Evolutionary conservation across 2,888 invertebrate genomes (phyloP).

Genomic region (Coremacera marginata): DNA sequence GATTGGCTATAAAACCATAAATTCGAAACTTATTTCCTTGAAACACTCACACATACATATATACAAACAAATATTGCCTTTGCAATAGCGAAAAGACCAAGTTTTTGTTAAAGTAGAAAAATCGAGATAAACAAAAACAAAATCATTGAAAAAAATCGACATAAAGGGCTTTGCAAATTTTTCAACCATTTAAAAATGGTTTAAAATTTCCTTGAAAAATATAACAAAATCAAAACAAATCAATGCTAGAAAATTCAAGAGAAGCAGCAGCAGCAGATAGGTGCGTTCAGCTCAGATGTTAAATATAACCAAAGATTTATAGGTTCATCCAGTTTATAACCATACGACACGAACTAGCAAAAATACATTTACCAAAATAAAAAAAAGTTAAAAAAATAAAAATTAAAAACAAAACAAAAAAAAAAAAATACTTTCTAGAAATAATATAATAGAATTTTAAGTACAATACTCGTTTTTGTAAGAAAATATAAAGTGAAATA

Average conservation of each 20-base stretch:
- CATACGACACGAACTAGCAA: neutral
- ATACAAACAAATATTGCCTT: neutral
- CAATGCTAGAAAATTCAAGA: neutral
- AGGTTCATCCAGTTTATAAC: neutral
- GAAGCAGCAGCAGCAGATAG: too few species aligned
- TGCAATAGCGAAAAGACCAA: neutral
- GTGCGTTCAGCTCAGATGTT: too few species aligned
- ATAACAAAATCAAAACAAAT: neutral
- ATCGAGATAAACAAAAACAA: neutral
- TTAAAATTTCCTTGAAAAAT: neutral
- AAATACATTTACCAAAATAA: neutral
- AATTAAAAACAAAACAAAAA: neutral
- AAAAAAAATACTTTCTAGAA: neutral
- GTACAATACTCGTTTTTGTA: constrained; percentile 34
- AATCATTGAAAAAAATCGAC: too few species aligned
- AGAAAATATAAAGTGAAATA: neutral
- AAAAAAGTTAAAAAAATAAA: neutral
- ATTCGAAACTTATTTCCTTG: neutral
- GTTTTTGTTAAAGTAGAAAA: neutral
- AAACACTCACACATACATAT: neutral
- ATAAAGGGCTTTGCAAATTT: too few species aligned
- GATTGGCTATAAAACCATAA: neutral
- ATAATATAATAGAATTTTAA: constrained; percentile 2
- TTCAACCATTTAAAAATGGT: too few species aligned
- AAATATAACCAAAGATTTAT: too few species aligned